Evolutionary conservation across 2,113 vertebrate genomes (phyloP).

Genomic region (Osmerus mordax): DNA sequence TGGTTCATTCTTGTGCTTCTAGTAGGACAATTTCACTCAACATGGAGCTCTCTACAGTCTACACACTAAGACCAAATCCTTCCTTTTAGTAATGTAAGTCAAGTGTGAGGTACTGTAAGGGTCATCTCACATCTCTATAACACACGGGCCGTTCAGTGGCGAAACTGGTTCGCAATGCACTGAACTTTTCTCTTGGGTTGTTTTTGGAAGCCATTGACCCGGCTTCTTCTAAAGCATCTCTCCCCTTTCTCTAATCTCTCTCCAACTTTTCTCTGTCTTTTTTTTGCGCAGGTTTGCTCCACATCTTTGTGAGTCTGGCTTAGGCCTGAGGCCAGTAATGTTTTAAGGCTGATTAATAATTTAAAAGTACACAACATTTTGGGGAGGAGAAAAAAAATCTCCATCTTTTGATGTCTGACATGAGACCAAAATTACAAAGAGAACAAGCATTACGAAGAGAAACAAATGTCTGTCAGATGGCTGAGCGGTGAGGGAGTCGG

Average conservation of each 20-base stretch:
- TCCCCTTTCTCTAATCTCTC: conserved; percentile 43
- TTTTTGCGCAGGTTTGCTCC: conserved; percentile 23
- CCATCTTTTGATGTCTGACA: conserved; percentile 76
- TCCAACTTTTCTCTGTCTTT: conserved; percentile 17
- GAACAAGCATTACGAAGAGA: conserved; percentile 57
- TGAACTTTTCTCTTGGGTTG: neutral
- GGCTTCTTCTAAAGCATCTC: conserved; percentile 17
- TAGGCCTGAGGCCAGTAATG: conserved; percentile 64
- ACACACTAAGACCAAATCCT: too few relatives aligned
- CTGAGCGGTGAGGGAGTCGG: too few relatives aligned
- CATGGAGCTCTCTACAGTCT: too few relatives aligned
- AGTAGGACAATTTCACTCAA: too few relatives aligned
- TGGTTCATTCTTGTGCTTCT: too few relatives aligned
- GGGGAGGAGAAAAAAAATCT: conserved; percentile 56
- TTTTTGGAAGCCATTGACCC: too few relatives aligned
- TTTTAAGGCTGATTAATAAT: conserved; percentile 76
- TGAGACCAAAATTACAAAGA: conserved; percentile 81
- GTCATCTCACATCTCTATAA: too few relatives aligned
- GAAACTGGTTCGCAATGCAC: too few relatives aligned
- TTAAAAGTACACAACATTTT: conserved; percentile 73
- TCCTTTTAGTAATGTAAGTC: too few relatives aligned
- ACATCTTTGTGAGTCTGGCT: conserved; percentile 67
- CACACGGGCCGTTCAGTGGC: too few relatives aligned
- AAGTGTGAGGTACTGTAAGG: too few relatives aligned
- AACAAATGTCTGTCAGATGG: conserved; percentile 55